Evolutionary conservation across 2,888 invertebrate genomes (phyloP).

Genomic region (Clistopyga incitator): DNA sequence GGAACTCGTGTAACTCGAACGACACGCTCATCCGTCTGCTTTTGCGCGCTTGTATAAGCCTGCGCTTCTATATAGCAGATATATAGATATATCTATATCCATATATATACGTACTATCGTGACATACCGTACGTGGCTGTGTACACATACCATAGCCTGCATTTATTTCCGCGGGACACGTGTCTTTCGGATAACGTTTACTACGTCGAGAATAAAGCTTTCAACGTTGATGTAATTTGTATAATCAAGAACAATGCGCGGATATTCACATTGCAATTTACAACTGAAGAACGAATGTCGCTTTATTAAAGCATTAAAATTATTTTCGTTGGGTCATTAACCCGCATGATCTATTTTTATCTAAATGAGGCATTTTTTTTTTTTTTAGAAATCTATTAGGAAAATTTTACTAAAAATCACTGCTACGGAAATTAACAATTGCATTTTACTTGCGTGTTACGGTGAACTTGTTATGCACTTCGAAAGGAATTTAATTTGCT

Average conservation of each 20-base stretch:
- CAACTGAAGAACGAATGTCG: not conserved
- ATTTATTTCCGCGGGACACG: conserved; percentile 53
- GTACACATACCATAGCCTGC: conserved; percentile 11
- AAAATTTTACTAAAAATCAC: no score
- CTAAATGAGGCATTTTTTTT: not conserved
- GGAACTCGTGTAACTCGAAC: conserved; percentile 57
- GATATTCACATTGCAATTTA: not conserved
- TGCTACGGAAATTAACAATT: no score
- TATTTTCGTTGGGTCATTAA: not conserved
- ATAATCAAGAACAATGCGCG: not conserved
- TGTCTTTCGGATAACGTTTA: conserved; percentile 44
- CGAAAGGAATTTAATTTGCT: not conserved
- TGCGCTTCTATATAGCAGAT: not conserved
- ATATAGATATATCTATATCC: conserved; percentile 29
- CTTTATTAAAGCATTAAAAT: not conserved
- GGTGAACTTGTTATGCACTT: not conserved
- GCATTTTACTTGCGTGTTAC: no score
- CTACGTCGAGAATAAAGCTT: not conserved
- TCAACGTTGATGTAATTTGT: not conserved
- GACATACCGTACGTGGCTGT: not conserved
- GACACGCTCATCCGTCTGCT: conserved; percentile 62
- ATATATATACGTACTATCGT: conserved; percentile 8
- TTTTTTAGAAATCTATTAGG: no score
- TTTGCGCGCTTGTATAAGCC: conserved; percentile 34
- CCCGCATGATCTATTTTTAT: not conserved